Conservation (phyloP, 1,140 invertebrate species). For the Cydia pomonella region DNA sequence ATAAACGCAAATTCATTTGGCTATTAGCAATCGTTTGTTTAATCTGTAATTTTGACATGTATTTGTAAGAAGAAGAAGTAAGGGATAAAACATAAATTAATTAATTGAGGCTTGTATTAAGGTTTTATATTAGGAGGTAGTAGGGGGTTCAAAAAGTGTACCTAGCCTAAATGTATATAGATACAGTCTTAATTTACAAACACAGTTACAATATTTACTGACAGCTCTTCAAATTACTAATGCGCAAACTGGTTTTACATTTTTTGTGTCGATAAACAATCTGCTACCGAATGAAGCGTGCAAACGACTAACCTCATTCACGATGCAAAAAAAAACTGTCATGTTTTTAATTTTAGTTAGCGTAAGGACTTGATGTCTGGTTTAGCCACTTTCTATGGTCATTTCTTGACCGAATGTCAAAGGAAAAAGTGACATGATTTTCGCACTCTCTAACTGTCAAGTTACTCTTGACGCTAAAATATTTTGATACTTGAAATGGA, state of each 20-base stretch:
- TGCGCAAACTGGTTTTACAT: constrained; percentile 1
- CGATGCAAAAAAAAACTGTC: background rate
- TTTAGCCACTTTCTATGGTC: constrained; percentile 14
- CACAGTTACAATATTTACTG: background rate
- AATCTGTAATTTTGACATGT: no score
- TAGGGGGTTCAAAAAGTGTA: no score
- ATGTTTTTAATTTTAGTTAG: background rate
- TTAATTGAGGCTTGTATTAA: no score
- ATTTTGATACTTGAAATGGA: background rate
- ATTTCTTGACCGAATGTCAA: constrained; percentile 8
- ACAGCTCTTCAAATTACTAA: constrained; percentile 8
- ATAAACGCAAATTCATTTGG: no score
- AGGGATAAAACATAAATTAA: no score
- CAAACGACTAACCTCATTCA: constrained; percentile 20
- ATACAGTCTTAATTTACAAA: no score
- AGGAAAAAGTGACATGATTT: constrained; percentile 7
- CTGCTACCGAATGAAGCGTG: constrained; percentile 20
- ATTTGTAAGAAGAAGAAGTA: no score
- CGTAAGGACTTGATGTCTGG: constrained; percentile 24
- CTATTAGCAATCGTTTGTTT: no score
- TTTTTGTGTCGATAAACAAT: constrained; percentile 12
- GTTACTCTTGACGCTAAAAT: background rate
- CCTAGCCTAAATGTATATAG: no score
- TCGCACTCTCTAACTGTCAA: background rate
- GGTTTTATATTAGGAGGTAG: no score